A percentile compares a stretch with the other conserved stretches of the same genome.
Evolutionary conservation across 2,797 vertebrate genomes (phyloP).

Genomic region (Macropus fuliginosus): DNA sequence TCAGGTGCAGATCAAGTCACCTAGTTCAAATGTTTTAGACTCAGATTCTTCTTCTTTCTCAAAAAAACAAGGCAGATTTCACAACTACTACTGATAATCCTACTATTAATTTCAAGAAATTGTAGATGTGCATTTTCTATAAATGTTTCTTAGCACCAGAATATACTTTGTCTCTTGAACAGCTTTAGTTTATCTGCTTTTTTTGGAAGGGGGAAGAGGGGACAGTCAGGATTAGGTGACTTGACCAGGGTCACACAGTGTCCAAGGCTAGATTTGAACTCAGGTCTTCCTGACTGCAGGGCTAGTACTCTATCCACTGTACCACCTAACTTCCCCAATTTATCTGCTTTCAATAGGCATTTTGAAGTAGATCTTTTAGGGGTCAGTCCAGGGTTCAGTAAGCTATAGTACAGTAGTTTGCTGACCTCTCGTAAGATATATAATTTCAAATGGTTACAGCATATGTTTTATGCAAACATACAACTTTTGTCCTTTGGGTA

Average conservation of each 20-base stretch:
- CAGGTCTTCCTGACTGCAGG: background rate
- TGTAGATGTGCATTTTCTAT: background rate
- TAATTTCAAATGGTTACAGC: constrained; percentile 32
- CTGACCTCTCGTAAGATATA: background rate
- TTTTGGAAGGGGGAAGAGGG: background rate
- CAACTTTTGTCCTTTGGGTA: background rate
- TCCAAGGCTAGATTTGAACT: background rate
- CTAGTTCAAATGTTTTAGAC: constrained; percentile 24
- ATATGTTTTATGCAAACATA: constrained; percentile 16
- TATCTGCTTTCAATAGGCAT: background rate
- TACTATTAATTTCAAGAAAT: constrained; percentile 31
- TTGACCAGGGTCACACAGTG: background rate
- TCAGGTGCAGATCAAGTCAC: constrained; percentile 22
- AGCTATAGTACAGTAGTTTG: background rate
- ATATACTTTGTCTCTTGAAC: background rate
- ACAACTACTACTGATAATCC: background rate
- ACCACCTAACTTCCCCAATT: no score
- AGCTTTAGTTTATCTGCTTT: background rate
- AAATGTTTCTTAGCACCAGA: constrained; percentile 4
- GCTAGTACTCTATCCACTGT: background rate
- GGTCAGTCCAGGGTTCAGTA: background rate
- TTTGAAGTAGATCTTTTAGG: constrained; percentile 9
- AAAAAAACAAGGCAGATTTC: constrained; percentile 12
- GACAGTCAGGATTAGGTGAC: background rate
- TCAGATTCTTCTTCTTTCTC: constrained; percentile 14